Conservation (phyloP, 2,113 vertebrate genomes). For the Apteryx owenii region DNA sequence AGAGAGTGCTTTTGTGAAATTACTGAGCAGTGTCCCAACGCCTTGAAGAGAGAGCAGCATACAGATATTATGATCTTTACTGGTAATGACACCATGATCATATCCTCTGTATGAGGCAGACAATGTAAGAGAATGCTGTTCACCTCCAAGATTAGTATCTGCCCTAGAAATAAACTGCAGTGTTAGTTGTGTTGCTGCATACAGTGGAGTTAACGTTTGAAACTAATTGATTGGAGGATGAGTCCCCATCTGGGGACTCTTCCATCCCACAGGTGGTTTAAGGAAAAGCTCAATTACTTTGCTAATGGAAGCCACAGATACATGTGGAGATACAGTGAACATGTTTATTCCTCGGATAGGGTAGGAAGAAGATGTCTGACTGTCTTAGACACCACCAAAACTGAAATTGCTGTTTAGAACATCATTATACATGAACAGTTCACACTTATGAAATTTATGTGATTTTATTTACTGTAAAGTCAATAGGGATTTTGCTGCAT, state of each 20-base stretch:
- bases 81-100: neutral
- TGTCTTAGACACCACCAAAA: neutral
- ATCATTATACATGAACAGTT: neutral
- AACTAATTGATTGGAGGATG: neutral
- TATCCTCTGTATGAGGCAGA: neutral
- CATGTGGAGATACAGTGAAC: accelerated
- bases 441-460: neutral
- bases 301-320: neutral
- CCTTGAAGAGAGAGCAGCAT: neutral
- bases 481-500: neutral
- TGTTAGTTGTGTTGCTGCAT: neutral
- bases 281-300: neutral
- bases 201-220: neutral
- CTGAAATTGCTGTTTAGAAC: neutral
- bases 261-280: neutral
- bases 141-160: neutral
- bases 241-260: neutral
- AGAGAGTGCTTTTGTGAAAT: neutral
- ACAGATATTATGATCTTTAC: neutral
- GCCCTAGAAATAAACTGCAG: neutral
- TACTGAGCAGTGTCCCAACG: neutral
- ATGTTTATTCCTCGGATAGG: neutral
- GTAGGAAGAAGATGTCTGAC: neutral
- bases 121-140: neutral
- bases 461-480: neutral